Percentiles rank a stretch among this genome's conserved stretches.
Evolutionary conservation across 1,140 invertebrate genomes (phyloP).

Genomic region (Drosophila tristis): DNA sequence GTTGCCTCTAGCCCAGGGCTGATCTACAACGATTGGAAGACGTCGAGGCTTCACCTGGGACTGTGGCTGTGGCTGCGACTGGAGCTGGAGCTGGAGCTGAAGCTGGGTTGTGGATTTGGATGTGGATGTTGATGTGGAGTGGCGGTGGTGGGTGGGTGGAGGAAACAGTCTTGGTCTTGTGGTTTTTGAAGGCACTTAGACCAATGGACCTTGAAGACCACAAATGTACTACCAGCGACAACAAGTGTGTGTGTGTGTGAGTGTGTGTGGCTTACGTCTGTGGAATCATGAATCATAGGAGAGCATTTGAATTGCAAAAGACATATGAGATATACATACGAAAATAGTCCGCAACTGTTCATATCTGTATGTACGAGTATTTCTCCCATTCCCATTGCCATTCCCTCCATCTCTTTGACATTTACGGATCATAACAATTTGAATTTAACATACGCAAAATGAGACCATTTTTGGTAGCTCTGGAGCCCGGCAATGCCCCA

Average conservation of each 20-base stretch:
- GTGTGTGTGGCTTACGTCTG: too few species aligned
- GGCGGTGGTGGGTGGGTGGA: slow-evolving; percentile 33
- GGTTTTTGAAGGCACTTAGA: slow-evolving; percentile 53
- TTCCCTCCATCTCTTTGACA: slow-evolving; percentile 63
- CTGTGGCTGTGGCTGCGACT: slow-evolving; percentile 5
- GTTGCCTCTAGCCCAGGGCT: slow-evolving; percentile 48
- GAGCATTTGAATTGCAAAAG: slow-evolving; percentile 78
- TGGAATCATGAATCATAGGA: slow-evolving; percentile 53
- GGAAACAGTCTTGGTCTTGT: slow-evolving; percentile 36
- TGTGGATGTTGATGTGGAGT: slow-evolving; percentile 19
- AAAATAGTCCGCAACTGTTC: slow-evolving; percentile 53
- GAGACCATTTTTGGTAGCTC: slow-evolving; percentile 74
- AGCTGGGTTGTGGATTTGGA: slow-evolving; percentile 15
- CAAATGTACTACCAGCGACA: slow-evolving; percentile 38
- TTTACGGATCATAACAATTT: slow-evolving; percentile 84
- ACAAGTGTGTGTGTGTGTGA: background rate
- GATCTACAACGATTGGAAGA: slow-evolving; percentile 51
- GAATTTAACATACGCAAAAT: slow-evolving; percentile 77
- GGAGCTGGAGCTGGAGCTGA: slow-evolving; percentile 4
- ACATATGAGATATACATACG: slow-evolving; percentile 33
- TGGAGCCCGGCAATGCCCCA: slow-evolving; percentile 62
- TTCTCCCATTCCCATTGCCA: background rate
- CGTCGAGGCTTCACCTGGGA: background rate
- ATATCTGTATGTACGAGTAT: slow-evolving; percentile 15
- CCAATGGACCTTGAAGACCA: slow-evolving; percentile 60